Conservation (phyloP, 2,797 vertebrate species). For the Enteromius trimaculatus region DNA sequence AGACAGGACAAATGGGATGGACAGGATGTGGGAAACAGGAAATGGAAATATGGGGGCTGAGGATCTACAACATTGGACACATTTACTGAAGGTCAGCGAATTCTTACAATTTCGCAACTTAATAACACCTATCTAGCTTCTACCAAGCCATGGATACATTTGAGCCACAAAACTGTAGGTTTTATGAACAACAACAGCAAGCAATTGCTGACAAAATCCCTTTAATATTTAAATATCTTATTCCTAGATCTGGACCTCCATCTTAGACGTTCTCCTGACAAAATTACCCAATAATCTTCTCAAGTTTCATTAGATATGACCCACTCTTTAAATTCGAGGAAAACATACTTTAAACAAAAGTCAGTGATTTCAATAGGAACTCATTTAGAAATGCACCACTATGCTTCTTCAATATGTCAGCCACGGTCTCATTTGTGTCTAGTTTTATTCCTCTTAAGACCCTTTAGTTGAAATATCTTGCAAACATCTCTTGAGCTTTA, state of each 20-base stretch:
- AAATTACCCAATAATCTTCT: not conserved
- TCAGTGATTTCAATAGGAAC: not conserved
- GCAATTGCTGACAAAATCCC: not conserved
- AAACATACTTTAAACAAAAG: not conserved
- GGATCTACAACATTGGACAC: not conserved
- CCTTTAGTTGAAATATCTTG: not conserved
- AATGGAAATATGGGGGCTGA: constrained; percentile 58
- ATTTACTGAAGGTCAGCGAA: not conserved
- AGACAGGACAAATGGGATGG: not conserved
- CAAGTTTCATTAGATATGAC: not conserved
- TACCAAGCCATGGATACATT: not conserved
- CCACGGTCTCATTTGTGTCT: not conserved
- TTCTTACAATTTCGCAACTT: not conserved
- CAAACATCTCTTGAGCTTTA: not conserved
- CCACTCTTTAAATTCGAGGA: not conserved
- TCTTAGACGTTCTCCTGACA: not conserved
- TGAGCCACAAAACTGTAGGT: not conserved
- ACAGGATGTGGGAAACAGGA: constrained; percentile 8
- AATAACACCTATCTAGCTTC: not conserved
- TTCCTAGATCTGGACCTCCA: not conserved
- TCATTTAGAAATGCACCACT: not conserved
- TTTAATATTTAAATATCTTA: not conserved
- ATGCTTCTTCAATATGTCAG: not conserved
- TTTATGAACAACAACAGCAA: not conserved
- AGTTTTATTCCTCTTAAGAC: not conserved